These are phyloP conservation scores for Phalacrocorax aristotelis DNA, from an alignment of 2,113 vertebrate genomes.

Conservation along the genomic window DNA sequence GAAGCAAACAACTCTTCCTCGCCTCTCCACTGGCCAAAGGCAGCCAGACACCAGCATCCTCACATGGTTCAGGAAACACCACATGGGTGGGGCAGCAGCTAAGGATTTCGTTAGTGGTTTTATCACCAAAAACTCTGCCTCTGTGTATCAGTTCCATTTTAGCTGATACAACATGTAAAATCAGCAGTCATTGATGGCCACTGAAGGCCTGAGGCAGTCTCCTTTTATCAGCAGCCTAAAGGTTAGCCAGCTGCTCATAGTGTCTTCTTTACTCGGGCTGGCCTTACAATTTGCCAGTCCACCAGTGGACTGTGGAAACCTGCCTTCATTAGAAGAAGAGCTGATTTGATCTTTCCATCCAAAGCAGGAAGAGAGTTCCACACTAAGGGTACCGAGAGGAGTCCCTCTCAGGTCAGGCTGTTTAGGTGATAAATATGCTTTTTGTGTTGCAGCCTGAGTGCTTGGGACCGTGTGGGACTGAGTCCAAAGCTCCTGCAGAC, in stretches of 20 bases:
- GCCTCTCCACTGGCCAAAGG: not conserved
- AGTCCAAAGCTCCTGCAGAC: not conserved
- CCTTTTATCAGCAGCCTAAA: not conserved
- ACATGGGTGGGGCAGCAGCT: not conserved
- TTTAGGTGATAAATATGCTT: not conserved
- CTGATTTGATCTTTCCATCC: not conserved
- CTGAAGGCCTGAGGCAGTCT: not conserved
- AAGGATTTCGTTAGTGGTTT: not conserved
- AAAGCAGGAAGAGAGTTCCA: not conserved
- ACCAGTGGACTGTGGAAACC: not conserved
- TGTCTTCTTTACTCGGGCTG: not conserved
- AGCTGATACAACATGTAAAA: not conserved
- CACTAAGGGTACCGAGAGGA: not conserved
- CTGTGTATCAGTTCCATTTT: not conserved
- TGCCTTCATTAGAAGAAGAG: not conserved
- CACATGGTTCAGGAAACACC: fast-evolving
- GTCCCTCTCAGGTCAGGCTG: not conserved
- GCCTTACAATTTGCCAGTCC: not conserved
- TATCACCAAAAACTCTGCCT: not conserved
- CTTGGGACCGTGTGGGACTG: not conserved
- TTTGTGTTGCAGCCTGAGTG: not conserved
- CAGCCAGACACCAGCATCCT: not conserved
- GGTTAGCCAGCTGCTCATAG: not conserved
- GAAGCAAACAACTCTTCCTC: not conserved
- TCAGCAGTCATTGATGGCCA: not conserved